phyloP scores from a whole-genome alignment of 2,113 vertebrate genomes.

The Irena cyanogastra region DNA sequence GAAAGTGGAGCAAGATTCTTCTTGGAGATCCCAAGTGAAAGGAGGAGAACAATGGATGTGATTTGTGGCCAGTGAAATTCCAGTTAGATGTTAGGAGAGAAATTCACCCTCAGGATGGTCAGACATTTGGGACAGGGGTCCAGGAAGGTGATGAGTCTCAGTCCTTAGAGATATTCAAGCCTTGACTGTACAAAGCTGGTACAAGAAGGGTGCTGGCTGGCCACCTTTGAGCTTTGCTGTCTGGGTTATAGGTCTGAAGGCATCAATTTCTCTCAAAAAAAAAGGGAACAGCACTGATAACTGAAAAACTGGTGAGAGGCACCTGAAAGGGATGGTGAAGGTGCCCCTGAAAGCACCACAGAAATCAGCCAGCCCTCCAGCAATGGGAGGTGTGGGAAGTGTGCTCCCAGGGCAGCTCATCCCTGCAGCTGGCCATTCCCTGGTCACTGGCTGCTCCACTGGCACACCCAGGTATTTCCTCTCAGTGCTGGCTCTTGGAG shows the following conservation, averaged over 20 bases:
- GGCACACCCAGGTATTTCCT: not conserved
- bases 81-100: not conserved
- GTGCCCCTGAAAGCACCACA: not conserved
- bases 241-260: not conserved
- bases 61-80: not conserved
- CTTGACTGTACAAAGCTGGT: not conserved
- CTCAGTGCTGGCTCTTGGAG: not conserved
- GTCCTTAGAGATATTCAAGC: not conserved
- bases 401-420: not conserved
- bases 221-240: not conserved
- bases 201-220: not conserved
- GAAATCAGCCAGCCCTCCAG: not conserved
- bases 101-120: not conserved
- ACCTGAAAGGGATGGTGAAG: not conserved
- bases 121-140: not conserved
- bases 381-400: not conserved
- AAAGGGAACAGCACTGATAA: not conserved
- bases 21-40: not conserved
- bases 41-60: not conserved
- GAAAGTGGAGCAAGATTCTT: not conserved
- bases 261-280: not conserved
- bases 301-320: not conserved
- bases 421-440: not conserved
- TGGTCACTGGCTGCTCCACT: not conserved
- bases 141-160: not conserved